These are phyloP conservation scores for Calliscelio sp. DNA, from an alignment of 2,888 invertebrate species.

Conservation along the genomic window DNA sequence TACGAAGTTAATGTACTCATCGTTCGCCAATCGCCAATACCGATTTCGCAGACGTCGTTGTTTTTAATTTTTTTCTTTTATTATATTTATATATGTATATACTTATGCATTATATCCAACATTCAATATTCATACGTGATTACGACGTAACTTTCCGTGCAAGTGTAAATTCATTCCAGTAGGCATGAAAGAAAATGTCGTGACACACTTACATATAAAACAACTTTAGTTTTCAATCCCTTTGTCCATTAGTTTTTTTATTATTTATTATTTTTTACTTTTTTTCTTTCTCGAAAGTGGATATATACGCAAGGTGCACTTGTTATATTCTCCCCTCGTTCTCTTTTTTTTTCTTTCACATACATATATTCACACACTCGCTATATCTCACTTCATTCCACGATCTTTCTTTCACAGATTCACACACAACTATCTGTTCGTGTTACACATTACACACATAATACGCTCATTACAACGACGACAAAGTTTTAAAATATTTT, in stretches of 20 bases:
- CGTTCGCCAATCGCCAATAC: conserved; percentile 27
- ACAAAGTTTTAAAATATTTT: conserved; percentile 47
- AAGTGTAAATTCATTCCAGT: conserved; percentile 77
- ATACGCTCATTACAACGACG: conserved; percentile 72
- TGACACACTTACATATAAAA: conserved; percentile 80
- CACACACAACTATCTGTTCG: conserved; percentile 37
- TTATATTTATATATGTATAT: conserved; percentile 72
- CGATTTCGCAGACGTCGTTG: conserved; percentile 61
- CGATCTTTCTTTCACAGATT: conserved; percentile 14
- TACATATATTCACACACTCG: conserved; percentile 47
- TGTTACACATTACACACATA: conserved; percentile 69
- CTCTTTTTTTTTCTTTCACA: conserved; percentile 36
- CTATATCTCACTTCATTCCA: conserved; percentile 25
- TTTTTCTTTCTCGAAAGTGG: conserved; percentile 49
- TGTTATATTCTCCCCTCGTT: conserved; percentile 50
- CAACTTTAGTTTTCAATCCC: conserved; percentile 80
- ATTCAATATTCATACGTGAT: conserved; percentile 82
- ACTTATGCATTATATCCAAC: conserved; percentile 80
- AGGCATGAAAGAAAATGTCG: conserved; percentile 78
- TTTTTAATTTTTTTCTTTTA: conserved; percentile 47
- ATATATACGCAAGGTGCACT: conserved; percentile 76
- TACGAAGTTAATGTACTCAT: conserved; percentile 7
- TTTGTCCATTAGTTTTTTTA: conserved; percentile 72
- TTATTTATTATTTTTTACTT: conserved; percentile 25
- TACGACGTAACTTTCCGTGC: conserved; percentile 78